phyloP scores from a whole-genome alignment of 2,888 invertebrate genomes.

The Hydriomena furcata region DNA sequence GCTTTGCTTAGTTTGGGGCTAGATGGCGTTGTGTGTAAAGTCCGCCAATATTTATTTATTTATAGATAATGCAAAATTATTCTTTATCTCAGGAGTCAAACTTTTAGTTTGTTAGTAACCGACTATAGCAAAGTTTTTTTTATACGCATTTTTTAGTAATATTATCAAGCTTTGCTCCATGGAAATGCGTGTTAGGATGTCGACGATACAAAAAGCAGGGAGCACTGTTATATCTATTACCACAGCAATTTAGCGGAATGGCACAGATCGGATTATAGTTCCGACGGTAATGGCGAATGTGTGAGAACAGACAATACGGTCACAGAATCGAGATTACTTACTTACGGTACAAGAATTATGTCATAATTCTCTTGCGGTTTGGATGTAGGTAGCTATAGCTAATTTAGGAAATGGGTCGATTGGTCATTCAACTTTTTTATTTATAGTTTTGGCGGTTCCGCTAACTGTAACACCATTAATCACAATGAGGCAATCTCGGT shows the following conservation, averaged over 20 bases:
- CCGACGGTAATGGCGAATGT: slow-evolving; percentile 48
- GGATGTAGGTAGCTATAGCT: slow-evolving; percentile 38
- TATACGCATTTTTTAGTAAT: neutral
- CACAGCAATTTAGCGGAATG: slow-evolving; percentile 66
- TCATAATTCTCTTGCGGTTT: slow-evolving; percentile 45
- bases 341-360: slow-evolving; percentile 66
- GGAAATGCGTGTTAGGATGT: slow-evolving; percentile 25
- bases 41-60: no score
- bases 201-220: slow-evolving; percentile 37
- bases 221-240: slow-evolving; percentile 56
- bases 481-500: slow-evolving; percentile 11
- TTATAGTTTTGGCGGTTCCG: slow-evolving; percentile 11
- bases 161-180: neutral
- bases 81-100: no score
- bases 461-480: slow-evolving; percentile 15
- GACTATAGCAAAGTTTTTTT: no score
- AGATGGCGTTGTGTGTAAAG: no score
- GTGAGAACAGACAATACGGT: slow-evolving; percentile 71
- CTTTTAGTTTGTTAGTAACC: no score
- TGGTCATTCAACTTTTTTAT: slow-evolving; percentile 9
- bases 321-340: slow-evolving; percentile 59
- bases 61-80: no score
- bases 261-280: slow-evolving; percentile 13
- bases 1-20: no score
- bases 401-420: slow-evolving; percentile 27